phyloP scores from a whole-genome alignment of 2,797 vertebrate species.

The Lacerta viridis region DNA sequence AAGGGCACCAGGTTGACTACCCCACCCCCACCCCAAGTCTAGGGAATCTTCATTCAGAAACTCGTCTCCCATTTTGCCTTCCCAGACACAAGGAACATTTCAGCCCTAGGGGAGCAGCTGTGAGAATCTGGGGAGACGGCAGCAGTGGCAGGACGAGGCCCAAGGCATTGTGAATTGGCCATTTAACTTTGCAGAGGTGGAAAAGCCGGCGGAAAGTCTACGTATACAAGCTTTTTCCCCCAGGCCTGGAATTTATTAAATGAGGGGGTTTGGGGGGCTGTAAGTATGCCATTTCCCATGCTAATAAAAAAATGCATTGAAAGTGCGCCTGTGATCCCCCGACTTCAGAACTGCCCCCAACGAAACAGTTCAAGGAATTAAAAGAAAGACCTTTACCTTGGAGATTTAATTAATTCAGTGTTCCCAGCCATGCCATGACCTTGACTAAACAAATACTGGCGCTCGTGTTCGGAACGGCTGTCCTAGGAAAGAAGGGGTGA shows the following conservation, averaged over 20 bases:
- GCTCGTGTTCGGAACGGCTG: constrained; percentile 93
- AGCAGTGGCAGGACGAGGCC: no score
- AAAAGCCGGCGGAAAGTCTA: not conserved
- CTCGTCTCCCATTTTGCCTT: not conserved
- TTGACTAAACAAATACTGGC: constrained; percentile 96
- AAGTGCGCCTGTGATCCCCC: no score
- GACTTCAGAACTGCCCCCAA: not conserved
- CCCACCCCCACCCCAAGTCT: no score
- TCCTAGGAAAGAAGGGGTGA: constrained; percentile 80
- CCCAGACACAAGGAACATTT: not conserved
- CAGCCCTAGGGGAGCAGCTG: not conserved
- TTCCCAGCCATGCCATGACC: constrained; percentile 87
- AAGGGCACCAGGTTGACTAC: no score
- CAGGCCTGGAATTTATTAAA: not conserved
- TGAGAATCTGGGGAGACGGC: not conserved
- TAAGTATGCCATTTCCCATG: no score
- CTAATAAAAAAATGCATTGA: no score
- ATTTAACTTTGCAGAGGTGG: not conserved
- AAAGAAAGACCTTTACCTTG: constrained; percentile 83
- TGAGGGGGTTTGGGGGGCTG: no score
- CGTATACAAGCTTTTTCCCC: not conserved
- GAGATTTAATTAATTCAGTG: constrained; percentile 93
- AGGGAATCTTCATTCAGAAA: not conserved
- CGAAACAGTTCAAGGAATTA: not conserved
- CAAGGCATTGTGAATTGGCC: not conserved